Base-by-base conservation (phyloP, 2,888 invertebrate species). In the Meghimatium bilineatum region DNA sequence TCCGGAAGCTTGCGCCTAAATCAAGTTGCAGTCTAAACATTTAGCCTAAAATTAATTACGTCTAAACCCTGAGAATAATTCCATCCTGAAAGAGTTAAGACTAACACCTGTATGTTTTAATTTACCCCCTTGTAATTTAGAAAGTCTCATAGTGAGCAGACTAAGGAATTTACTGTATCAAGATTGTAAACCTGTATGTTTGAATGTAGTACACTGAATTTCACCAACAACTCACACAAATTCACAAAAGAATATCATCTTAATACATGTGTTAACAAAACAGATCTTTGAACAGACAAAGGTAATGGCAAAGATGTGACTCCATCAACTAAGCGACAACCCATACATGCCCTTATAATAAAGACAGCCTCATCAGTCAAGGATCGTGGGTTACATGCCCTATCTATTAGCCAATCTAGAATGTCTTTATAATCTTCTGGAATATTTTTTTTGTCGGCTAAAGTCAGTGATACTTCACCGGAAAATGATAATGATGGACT, bases 271-370 rank as follows among this genome's bases (percentile, higher is more conserved):
- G 78, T 87, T 60, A 90, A 66, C 34, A 87, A 79, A 26, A 90
- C 83, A 34, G 84, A 60, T 26, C 89, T 88, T n/a, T 87, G 87
- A 23, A 90, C 78, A 34, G 87, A 56, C 44, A 84, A 72, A n/a
- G 91, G 91, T n/a, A 91, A 63, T 1, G 90, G 89, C n/a, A 91
- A 84, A 20, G 76, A 20, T 20, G 86, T 82, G 14, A 89, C 87
- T 63, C 83, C 87, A 12, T 66, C 34, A 14, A 75, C 77, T 72
- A 90, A 84, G 52, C 85, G 80, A 29, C 78, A 67, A 6, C 85
- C 85, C n/a, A 91, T 49, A 14, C 71, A 29, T 67, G 75, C 72
- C n/a, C 91, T 82, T n/a, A 90, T 86, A 26, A 77, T 74, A 44
- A 86, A 82, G 1, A 88, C 78, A 5, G 87, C 72, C 29, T 85